Base-by-base conservation (phyloP, 53 echinoderm and acorn worm genomes). In the Mesocentrotus franciscanus region DNA sequence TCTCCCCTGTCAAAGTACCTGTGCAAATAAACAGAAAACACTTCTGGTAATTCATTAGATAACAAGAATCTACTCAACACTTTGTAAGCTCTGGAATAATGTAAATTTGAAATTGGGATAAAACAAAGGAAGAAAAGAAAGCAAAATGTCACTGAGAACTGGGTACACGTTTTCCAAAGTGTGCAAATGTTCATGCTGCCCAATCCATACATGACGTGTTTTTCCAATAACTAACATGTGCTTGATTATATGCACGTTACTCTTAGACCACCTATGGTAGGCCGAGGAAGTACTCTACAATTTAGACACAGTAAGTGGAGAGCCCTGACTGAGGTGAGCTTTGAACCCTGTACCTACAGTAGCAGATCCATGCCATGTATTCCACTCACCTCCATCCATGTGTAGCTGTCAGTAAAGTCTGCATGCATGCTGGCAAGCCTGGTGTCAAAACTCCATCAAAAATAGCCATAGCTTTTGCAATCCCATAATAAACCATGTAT, bases 1-100 rank as follows among this genome's bases (percentile, higher is more conserved):
- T 97, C 95, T 71, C 98, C 98, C 95, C 97, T 96, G 83, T 98
- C 98, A 98, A 98, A 98, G 95, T 96, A 98, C 78, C 98, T 98
- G 96, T 62, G 49, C 9, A 58, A 27, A 22, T 8, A 22, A 39
- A 90, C 2, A 90, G 26, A 90, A 30, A 30, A 85, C 42, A 85
- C 26, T 79, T 85, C 6, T 32, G 14, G 9, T 39, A 12, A 56
- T 5, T 85, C 33, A 81, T 81, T 35, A 81, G 39, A 34, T 11
- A 81, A 20, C 26, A 68, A 68, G 68, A 68, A 68, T 68, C 24
- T 24, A 68, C 68, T 68, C 24, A 8, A 24, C 9, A 68, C 26
- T 68, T 68, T 4, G 22, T 68, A 6, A 68, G 68, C 68, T 22
- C 68, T 68, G 68, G 68, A 68, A 24, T 68, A 9, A 5, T 24